Evolutionary conservation across 2,113 vertebrate genomes (phyloP).

Genomic region (Indicator indicator): DNA sequence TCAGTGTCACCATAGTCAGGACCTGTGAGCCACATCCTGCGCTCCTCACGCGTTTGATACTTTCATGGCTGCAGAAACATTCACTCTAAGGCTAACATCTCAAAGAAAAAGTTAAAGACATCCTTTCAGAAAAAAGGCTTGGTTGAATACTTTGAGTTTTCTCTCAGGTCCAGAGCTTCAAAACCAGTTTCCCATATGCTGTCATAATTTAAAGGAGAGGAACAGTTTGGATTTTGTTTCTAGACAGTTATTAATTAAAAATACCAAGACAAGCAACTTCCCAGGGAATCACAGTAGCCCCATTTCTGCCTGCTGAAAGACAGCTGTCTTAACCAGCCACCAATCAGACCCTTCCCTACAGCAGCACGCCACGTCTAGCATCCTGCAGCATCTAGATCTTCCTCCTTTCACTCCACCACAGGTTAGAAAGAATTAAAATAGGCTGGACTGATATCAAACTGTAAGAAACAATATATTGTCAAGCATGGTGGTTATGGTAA

Average conservation of each 20-base stretch:
- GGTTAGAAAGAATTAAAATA: background rate
- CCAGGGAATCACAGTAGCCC: background rate
- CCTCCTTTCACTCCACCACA: background rate
- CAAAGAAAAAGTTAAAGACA: background rate
- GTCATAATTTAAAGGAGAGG: background rate
- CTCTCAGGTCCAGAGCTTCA: background rate
- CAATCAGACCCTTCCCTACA: background rate
- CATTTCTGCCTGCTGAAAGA: background rate
- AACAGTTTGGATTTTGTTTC: background rate
- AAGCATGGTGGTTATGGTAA: background rate
- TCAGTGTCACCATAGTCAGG: background rate
- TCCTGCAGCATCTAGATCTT: background rate
- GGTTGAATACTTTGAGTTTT: background rate
- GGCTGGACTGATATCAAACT: background rate
- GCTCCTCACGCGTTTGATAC: background rate
- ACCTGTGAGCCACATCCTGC: conserved; percentile 14
- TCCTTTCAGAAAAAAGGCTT: background rate
- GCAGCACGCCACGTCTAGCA: background rate
- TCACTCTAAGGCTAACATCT: background rate
- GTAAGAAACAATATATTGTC: background rate
- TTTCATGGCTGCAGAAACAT: background rate
- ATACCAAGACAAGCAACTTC: background rate
- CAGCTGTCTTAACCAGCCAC: background rate
- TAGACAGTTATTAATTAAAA: background rate
- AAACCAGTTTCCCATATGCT: background rate